Conservation (phyloP, 2,797 vertebrate species). For the Taeniopygia guttata region DNA sequence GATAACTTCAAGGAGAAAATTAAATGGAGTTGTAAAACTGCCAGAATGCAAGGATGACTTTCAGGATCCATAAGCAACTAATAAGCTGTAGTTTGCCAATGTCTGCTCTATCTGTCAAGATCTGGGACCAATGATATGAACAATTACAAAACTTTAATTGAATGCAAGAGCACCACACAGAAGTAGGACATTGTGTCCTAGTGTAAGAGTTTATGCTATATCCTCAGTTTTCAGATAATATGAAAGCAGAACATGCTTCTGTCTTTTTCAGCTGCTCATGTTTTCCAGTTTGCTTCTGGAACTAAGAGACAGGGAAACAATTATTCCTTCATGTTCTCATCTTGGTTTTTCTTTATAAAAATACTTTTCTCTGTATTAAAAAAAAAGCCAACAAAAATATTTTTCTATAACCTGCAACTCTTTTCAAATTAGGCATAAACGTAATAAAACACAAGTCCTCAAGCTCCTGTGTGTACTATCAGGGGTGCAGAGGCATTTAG, state of each 20-base stretch:
- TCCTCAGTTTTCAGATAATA: neutral
- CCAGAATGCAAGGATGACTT: slow-evolving; percentile 54
- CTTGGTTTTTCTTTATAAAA: neutral
- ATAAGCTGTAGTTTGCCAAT: slow-evolving; percentile 7
- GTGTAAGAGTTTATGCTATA: neutral
- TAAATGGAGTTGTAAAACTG: slow-evolving; percentile 18
- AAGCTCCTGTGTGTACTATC: neutral
- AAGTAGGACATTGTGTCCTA: neutral
- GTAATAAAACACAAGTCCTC: neutral
- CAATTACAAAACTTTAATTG: neutral
- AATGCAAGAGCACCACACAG: neutral
- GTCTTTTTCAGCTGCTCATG: neutral
- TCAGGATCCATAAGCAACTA: slow-evolving; percentile 42
- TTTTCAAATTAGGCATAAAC: neutral
- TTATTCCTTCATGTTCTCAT: neutral
- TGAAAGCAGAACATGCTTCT: neutral
- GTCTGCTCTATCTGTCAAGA: slow-evolving; percentile 6
- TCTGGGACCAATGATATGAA: neutral
- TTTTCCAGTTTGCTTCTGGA: neutral
- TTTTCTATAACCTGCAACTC: neutral
- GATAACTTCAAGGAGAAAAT: slow-evolving; percentile 62
- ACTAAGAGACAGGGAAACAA: neutral
- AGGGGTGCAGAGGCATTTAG: neutral
- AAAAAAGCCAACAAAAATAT: neutral
- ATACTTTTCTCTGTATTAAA: neutral